These are phyloP conservation scores for Falco cherrug DNA, from an alignment of 2,797 vertebrate species.

Conservation along the genomic window DNA sequence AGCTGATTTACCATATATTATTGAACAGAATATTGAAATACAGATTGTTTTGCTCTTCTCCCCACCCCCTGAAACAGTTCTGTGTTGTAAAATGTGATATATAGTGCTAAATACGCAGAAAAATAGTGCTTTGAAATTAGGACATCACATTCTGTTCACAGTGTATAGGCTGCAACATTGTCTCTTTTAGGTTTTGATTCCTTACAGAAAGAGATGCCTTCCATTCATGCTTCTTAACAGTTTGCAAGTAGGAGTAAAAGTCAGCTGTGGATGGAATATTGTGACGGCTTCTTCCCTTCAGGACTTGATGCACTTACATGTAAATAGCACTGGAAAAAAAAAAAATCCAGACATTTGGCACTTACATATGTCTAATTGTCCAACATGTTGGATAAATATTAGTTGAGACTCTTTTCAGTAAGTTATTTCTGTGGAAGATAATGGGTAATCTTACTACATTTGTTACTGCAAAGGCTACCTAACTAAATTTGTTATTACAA, in stretches of 20 bases:
- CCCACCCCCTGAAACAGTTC: background rate
- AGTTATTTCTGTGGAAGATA: constrained; percentile 58
- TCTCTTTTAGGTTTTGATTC: constrained; percentile 21
- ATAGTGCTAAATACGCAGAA: background rate
- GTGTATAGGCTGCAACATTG: background rate
- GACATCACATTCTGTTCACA: background rate
- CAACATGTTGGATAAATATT: constrained; percentile 61
- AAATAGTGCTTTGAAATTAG: constrained; percentile 4
- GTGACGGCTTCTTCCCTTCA: constrained; percentile 22
- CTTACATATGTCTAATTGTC: constrained; percentile 58
- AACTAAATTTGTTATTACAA: constrained; percentile 50
- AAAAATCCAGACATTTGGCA: constrained; percentile 47
- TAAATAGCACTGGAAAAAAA: constrained; percentile 44
- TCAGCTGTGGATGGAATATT: constrained; percentile 57
- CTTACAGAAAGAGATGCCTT: background rate
- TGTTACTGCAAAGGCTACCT: constrained; percentile 57
- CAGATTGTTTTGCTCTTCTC: background rate
- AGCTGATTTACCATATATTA: background rate
- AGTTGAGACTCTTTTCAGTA: constrained; percentile 30
- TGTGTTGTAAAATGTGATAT: background rate
- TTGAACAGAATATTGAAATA: background rate
- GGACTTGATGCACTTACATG: constrained; percentile 34
- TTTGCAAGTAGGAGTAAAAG: constrained; percentile 42
- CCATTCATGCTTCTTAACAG: constrained; percentile 5
- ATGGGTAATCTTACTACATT: constrained; percentile 56